phyloP scores from a whole-genome alignment of 2,113 vertebrate genomes.

The Physeter macrocephalus region DNA sequence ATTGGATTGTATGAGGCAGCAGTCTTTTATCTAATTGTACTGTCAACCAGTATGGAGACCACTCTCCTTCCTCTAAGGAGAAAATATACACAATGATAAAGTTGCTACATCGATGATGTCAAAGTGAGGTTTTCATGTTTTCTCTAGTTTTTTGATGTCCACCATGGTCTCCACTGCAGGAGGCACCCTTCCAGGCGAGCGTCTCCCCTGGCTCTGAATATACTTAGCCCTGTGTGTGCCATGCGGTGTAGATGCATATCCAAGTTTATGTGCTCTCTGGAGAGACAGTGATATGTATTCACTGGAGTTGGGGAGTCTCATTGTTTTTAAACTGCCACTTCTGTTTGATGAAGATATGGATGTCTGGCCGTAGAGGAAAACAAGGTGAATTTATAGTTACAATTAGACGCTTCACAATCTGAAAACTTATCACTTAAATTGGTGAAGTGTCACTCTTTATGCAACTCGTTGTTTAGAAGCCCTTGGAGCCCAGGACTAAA shows the following conservation, averaged over 20 bases:
- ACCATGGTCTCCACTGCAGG: background rate
- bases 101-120: background rate
- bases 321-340: slow-evolving; percentile 69
- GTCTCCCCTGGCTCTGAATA: no score
- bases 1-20: background rate
- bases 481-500: background rate
- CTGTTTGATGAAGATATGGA: slow-evolving; percentile 68
- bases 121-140: background rate
- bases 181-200: background rate
- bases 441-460: slow-evolving; percentile 58
- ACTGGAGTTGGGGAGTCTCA: slow-evolving; percentile 50
- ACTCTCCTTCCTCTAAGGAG: background rate
- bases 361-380: slow-evolving; percentile 45
- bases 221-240: background rate
- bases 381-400: slow-evolving; percentile 42
- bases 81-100: background rate
- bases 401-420: slow-evolving; percentile 41
- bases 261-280: background rate
- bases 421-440: slow-evolving; percentile 63
- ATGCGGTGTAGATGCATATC: rapidly evolving
- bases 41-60: background rate
- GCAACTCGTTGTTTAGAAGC: slow-evolving; percentile 44
- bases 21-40: background rate
- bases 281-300: slow-evolving; percentile 53
- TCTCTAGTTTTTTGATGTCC: background rate